phyloP scores from a whole-genome alignment of 2,113 vertebrate species.

The Rhinogobius similis region DNA sequence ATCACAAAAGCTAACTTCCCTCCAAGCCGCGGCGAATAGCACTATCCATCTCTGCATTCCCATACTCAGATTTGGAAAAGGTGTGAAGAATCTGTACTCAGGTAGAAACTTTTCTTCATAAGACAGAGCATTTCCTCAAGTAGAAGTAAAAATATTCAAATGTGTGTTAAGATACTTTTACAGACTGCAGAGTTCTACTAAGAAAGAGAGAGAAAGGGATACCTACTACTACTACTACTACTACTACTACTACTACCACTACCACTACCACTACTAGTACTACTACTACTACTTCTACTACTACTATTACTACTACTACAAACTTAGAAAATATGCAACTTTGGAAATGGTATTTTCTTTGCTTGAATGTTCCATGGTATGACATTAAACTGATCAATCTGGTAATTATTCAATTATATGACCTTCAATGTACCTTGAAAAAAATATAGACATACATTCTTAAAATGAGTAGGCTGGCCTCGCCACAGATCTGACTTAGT shows the following conservation, averaged over 20 bases:
- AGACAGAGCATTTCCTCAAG: neutral
- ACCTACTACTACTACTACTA: neutral
- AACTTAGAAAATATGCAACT: too few species aligned
- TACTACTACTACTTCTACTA: neutral
- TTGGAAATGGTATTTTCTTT: too few species aligned
- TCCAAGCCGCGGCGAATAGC: neutral
- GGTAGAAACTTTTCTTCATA: neutral
- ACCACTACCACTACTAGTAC: too few species aligned
- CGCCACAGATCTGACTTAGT: too few species aligned
- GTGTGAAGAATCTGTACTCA: neutral
- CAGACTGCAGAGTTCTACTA: neutral
- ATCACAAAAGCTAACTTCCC: slow-evolving; percentile 1
- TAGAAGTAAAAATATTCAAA: neutral
- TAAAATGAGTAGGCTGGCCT: too few species aligned
- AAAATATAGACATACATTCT: too few species aligned
- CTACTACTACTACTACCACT: neutral
- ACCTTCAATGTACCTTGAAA: too few species aligned
- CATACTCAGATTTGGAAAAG: neutral
- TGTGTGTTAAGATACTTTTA: neutral
- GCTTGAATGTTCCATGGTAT: neutral
- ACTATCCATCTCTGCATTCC: slow-evolving; percentile 1
- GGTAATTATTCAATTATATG: too few species aligned
- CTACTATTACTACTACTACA: too few species aligned
- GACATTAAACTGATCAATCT: neutral
- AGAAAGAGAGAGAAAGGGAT: too few species aligned